Percentiles rank a stretch among this genome's conserved stretches.
Evolutionary conservation across 2,888 invertebrate genomes (phyloP).

Genomic region (Standfussiana lucernea): DNA sequence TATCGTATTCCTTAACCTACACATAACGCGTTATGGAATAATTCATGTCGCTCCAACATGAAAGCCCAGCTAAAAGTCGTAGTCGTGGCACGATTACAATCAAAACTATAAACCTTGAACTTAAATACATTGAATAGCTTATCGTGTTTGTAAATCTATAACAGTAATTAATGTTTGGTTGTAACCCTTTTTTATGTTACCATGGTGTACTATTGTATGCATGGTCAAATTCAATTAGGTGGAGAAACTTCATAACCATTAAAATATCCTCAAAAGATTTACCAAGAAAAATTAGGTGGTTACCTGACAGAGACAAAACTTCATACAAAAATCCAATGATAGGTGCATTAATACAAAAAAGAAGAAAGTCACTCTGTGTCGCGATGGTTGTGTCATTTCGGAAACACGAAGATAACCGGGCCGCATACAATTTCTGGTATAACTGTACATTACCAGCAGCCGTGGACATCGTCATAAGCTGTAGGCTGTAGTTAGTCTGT

Average conservation of each 20-base stretch:
- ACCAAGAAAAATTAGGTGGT: too few species aligned
- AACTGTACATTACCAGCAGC: too few species aligned
- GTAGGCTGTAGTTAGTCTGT: too few species aligned
- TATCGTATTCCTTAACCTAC: background rate
- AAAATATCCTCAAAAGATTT: background rate
- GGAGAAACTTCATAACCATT: background rate
- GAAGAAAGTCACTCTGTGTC: too few species aligned
- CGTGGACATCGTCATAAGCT: too few species aligned
- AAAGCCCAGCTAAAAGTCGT: slow-evolving; percentile 24
- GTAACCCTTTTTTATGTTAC: background rate
- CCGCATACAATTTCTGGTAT: too few species aligned
- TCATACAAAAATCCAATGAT: too few species aligned
- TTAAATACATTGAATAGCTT: slow-evolving; percentile 27
- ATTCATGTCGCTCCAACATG: slow-evolving; percentile 35
- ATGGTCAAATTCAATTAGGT: background rate
- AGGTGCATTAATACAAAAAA: too few species aligned
- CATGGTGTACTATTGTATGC: background rate
- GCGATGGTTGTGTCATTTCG: too few species aligned
- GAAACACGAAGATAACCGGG: too few species aligned
- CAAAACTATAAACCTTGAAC: slow-evolving; percentile 59
- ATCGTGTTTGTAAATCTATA: slow-evolving; percentile 44
- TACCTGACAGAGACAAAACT: too few species aligned
- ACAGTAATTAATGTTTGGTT: slow-evolving; percentile 25
- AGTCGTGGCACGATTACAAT: slow-evolving; percentile 38
- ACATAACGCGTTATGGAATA: slow-evolving; percentile 9